A percentile compares a stretch with the other conserved stretches of the same genome.
Conservation (phyloP, 2,113 vertebrate genomes). For the Erythrocebus patas region DNA sequence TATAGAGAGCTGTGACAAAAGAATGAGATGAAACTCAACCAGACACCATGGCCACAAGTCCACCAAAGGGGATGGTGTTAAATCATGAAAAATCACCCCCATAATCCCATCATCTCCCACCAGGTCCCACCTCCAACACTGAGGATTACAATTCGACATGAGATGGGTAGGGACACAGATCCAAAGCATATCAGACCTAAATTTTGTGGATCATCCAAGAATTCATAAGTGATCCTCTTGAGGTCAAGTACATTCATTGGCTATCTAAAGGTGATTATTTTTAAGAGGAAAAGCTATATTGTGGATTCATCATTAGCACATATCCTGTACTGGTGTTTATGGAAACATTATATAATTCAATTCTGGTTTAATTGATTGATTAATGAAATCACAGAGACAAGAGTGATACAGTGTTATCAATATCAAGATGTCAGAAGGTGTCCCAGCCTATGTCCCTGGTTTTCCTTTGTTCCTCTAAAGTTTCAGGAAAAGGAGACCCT, state of each 20-base stretch:
- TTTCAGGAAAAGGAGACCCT: neutral
- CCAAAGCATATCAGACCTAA: neutral
- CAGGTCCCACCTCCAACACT: too few relatives aligned
- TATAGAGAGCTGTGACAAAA: neutral
- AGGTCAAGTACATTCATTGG: neutral
- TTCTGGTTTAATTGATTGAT: neutral
- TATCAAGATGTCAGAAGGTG: neutral
- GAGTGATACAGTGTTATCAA: neutral
- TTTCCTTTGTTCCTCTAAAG: neutral
- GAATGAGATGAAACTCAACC: neutral
- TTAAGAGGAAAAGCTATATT: neutral
- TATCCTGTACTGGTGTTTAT: neutral
- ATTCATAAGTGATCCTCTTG: neutral
- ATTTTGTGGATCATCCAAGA: constrained; percentile 14
- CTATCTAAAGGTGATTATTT: neutral
- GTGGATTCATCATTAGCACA: neutral
- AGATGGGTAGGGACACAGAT: too few relatives aligned
- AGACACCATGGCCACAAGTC: too few relatives aligned
- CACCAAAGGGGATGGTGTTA: too few relatives aligned
- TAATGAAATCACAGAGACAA: neutral
- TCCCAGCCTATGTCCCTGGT: neutral
- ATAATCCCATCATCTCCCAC: too few relatives aligned
- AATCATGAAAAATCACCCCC: too few relatives aligned
- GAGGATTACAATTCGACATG: too few relatives aligned
- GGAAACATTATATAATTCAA: neutral